Base-by-base conservation (phyloP, 1,140 invertebrate genomes). In the Pinna nobilis region DNA sequence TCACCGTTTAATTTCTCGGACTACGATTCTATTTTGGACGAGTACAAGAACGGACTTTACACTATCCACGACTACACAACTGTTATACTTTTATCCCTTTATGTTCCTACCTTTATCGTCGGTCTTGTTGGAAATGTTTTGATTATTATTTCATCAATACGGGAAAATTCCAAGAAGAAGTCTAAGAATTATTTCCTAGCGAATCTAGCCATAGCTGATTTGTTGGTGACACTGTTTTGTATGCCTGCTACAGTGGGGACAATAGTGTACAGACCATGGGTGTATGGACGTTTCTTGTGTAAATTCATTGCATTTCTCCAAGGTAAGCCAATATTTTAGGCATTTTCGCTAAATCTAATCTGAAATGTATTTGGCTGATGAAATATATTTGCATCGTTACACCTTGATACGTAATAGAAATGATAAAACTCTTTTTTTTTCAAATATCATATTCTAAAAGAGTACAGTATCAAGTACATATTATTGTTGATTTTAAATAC, bases 221-320 rank as follows among this genome's bases (percentile, higher is more conserved):
- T 84, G 9, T 59, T 65, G 9, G 78, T 84, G 39, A 81, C 83
- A 0, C 33, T 84, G 25, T 61, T 82, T 25, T 82, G 83, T 66
- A 84, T 93, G 85, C 85, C 85, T 0, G 92, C 92, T 77, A 92
- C 93, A 66, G 91, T 94, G 2, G 92, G 92, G 25, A 91, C 92
- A 77, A 92, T 93, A 0, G 90, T 94, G n/a, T 92, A 93, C 3
- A 87, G 92, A 15, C 87, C 92, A 3, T 94, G 94, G 93, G 89
- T 91, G 74, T 93, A 93, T 75, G 94, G 94, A 0, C 91, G 93
- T 79, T 87, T 92, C 35, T 91, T 93, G 88, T 95, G 94, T 89
- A 94, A 94, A 83, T 89, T 94, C 28, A 91, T 92, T 23, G 91
- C 92, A 47, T 95, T 94, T 82, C 78, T 94, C 15, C 93, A 94